Percentiles rank a stretch among this genome's conserved stretches.
Conservation (phyloP, 2,113 vertebrate species). For the Tamias sibiricus region DNA sequence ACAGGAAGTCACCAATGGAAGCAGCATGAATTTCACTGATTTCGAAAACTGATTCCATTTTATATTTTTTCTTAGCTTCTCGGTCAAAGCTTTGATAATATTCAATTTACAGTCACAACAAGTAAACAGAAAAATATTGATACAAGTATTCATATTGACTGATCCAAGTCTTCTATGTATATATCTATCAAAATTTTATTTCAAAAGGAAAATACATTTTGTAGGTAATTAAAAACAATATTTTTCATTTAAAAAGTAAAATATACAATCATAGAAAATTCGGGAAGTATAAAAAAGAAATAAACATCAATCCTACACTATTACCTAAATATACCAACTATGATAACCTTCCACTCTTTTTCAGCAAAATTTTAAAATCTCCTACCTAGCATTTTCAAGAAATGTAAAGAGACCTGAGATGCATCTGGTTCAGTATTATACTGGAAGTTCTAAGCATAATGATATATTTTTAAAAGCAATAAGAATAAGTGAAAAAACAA, state of each 20-base stretch:
- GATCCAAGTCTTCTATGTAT: background rate
- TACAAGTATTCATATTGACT: background rate
- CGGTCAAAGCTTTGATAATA: background rate
- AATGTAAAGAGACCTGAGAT: slow-evolving; percentile 34
- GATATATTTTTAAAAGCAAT: background rate
- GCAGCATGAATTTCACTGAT: background rate
- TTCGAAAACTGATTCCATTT: background rate
- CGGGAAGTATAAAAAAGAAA: background rate
- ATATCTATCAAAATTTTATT: background rate
- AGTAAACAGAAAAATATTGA: background rate
- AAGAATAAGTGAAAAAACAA: slow-evolving; percentile 33
- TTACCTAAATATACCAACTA: background rate
- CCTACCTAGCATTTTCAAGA: background rate
- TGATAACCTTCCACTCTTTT: background rate
- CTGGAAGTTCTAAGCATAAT: background rate
- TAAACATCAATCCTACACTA: slow-evolving; percentile 15
- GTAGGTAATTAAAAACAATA: background rate
- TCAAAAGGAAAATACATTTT: slow-evolving; percentile 32
- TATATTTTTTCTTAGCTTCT: background rate
- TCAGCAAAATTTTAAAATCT: slow-evolving; percentile 29
- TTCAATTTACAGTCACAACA: background rate
- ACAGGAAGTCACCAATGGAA: background rate
- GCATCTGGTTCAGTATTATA: background rate
- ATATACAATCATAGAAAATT: background rate
- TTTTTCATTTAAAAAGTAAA: slow-evolving; percentile 36